phyloP scores from a whole-genome alignment of 2,113 vertebrate genomes.

The Ciconia boyciana region DNA sequence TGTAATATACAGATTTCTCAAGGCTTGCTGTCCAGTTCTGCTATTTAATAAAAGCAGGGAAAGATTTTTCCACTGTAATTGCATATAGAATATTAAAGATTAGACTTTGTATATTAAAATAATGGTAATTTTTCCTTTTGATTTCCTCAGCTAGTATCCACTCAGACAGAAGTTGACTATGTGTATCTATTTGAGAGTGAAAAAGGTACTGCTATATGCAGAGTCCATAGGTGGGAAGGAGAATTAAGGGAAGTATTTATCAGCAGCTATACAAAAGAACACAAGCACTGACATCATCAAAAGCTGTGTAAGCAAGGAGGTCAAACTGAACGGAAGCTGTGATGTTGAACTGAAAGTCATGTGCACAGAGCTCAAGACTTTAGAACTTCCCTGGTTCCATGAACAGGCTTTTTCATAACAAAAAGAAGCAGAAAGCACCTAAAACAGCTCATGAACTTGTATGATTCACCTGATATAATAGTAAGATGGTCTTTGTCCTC shows the following conservation, averaged over 20 bases:
- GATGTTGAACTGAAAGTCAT: not conserved
- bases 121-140: not conserved
- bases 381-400: not conserved
- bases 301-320: not conserved
- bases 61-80: not conserved
- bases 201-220: not conserved
- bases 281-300: not conserved
- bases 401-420: not conserved
- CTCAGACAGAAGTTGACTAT: not conserved
- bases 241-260: not conserved
- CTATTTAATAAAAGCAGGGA: not conserved
- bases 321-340: not conserved
- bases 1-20: not conserved
- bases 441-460: not conserved
- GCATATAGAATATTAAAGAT: not conserved
- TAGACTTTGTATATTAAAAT: not conserved
- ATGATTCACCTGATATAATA: not conserved
- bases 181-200: not conserved
- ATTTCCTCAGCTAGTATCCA: not conserved
- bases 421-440: not conserved
- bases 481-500: not conserved
- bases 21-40: not conserved
- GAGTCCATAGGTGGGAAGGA: not conserved
- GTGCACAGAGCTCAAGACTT: not conserved
- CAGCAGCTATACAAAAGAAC: not conserved